A percentile compares a stretch with the other conserved stretches of the same genome.
Conservation (phyloP, 2,888 invertebrate species). For the Yponomeuta cagnagella region DNA sequence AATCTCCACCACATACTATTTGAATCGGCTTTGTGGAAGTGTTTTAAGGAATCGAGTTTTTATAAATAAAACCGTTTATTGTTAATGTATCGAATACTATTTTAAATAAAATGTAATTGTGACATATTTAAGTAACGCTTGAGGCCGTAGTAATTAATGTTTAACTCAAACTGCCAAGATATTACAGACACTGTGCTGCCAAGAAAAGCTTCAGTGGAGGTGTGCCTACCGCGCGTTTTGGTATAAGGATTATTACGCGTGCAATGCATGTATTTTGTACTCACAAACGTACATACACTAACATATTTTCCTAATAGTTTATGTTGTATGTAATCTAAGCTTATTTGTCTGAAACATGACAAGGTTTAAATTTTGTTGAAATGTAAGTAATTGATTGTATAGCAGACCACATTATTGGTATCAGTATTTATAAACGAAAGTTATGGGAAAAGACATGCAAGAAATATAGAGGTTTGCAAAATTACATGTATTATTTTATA, state of each 20-base stretch:
- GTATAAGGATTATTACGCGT: neutral
- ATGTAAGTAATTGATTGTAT: neutral
- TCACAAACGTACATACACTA: conserved; percentile 5
- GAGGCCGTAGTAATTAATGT: neutral
- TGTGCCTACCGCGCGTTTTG: too few relatives aligned
- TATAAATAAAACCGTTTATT: too few relatives aligned
- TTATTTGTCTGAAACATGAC: too few relatives aligned
- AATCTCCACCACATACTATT: too few relatives aligned
- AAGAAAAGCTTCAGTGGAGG: too few relatives aligned
- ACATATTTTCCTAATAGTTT: neutral
- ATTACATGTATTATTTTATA: conserved; percentile 31
- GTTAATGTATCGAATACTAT: too few relatives aligned
- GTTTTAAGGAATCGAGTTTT: too few relatives aligned
- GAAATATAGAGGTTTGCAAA: conserved; percentile 63
- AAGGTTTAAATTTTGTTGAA: too few relatives aligned
- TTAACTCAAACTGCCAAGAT: conserved; percentile 12
- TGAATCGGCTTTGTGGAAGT: too few relatives aligned
- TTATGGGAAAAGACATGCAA: conserved; percentile 33
- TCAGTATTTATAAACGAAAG: conserved; percentile 15
- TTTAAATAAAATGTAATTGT: neutral
- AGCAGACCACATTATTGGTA: conserved; percentile 32
- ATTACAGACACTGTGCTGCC: conserved; percentile 5
- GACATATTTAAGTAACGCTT: neutral
- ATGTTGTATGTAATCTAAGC: too few relatives aligned
- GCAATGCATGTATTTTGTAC: conserved; percentile 7